A percentile compares a stretch with the other conserved stretches of the same genome.
Evolutionary conservation across 1,140 invertebrate genomes (phyloP).

Genomic region (Nephotettix cincticeps): DNA sequence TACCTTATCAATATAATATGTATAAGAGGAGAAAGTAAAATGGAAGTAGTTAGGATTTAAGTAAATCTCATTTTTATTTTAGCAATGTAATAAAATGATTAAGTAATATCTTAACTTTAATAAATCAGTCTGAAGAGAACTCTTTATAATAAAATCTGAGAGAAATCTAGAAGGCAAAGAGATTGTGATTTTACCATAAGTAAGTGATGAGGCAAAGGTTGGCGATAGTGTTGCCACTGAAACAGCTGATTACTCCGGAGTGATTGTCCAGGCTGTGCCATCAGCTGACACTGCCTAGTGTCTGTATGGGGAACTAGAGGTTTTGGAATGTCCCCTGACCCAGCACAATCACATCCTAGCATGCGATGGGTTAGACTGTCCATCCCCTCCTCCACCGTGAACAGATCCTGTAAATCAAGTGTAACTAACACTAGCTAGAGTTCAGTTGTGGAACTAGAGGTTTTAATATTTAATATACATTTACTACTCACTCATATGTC

Average conservation of each 20-base stretch:
- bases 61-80: no score
- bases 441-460: no score
- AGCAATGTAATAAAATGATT: no score
- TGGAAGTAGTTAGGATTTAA: no score
- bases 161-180: no score
- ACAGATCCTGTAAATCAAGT: conserved; percentile 38
- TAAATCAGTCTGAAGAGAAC: no score
- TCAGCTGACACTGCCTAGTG: conserved; percentile 14
- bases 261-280: not conserved
- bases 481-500: no score
- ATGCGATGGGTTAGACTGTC: conserved; percentile 36
- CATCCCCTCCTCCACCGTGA: conserved; percentile 31
- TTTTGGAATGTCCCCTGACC: conserved; percentile 32
- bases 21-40: no score
- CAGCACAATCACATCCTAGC: conserved; percentile 39
- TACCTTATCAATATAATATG: no score
- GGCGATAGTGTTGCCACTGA: conserved; percentile 41
- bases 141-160: no score
- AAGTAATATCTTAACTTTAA: no score
- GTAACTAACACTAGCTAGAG: not conserved
- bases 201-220: conserved; percentile 3
- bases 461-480: no score
- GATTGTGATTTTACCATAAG: conserved; percentile 24
- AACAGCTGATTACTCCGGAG: conserved; percentile 41
- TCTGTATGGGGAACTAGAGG: not conserved